Base-by-base conservation (phyloP, 2,888 invertebrate species). In the Apantesis nais region DNA sequence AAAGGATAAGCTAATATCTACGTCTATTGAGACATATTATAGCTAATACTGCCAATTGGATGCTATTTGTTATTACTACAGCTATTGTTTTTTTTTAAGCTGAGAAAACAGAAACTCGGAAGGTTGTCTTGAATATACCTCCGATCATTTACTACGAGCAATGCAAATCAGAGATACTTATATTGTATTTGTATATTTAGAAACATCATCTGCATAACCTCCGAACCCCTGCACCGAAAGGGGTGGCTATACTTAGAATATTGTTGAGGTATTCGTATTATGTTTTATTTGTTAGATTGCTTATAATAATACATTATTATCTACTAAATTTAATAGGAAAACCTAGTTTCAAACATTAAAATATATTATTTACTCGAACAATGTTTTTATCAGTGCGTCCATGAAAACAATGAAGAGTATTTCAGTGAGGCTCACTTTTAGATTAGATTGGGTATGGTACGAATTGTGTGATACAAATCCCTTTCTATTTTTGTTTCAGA, bases 401-500 rank as follows among this genome's bases (percentile, higher is more conserved):
- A 55, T 25, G 12, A 25, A 52, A 52, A 52, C 48, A 52, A 7
- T n/a, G n/a, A 52, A 55, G 25, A 25, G 25, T 55, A 55, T 25
- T 52, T 25, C 25, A 55, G 55, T 55, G 25, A 25, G 4, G 55
- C 55, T 55, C 55, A 55, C 55, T 12, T 25, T 55, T 55, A 3
- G 12, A 55, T 55, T 55, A 5, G 12, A 25, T 55, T 25, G 55
- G 25, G 25, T 55, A 25, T 58, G 29, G 58, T 58, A 58, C 29
- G 29, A 29, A 29, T 29, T 29, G 58, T 29, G 58, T 62, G 16
- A 62, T 37, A 62, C 37, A n/a, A 37, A 62, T 52, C 48, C 22
- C 29, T 31, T 62, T 8, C 39, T 62, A n/a, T 62, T 25, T 44
- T 68, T 87, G 83, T 88, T 87, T 0, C 90, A 92, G 93, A 93